Conservation (phyloP, 2,888 invertebrate species). For the Ophion obscuratus region DNA sequence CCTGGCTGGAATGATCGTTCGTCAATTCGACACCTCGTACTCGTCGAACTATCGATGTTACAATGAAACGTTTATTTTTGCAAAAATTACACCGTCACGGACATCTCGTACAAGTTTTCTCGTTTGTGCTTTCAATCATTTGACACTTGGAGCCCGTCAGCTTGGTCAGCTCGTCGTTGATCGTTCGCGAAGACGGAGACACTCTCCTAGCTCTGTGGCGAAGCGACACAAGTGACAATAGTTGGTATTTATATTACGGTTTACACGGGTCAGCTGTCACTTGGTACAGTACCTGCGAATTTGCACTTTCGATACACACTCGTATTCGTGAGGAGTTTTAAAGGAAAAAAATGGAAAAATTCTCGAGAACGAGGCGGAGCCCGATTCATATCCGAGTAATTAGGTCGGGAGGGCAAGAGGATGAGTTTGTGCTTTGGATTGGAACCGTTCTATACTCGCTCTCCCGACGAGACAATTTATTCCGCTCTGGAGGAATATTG, state of each 20-base stretch:
- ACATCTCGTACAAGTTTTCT: no score
- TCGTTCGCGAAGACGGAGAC: not conserved
- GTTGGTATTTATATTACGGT: constrained; percentile 45
- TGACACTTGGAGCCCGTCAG: no score
- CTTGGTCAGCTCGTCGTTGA: not conserved
- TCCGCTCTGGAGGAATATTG: not conserved
- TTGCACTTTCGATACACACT: constrained; percentile 5
- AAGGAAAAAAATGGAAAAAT: not conserved
- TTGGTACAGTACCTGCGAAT: not conserved
- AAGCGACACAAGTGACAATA: constrained; percentile 57
- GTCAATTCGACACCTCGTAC: no score
- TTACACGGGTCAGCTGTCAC: constrained; percentile 58
- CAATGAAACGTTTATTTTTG: no score
- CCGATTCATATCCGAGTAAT: constrained; percentile 25
- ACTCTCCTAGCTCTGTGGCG: not conserved
- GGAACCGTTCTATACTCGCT: constrained; percentile 21
- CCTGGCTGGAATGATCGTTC: no score
- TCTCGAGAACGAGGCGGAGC: constrained; percentile 4
- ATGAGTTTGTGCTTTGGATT: not conserved
- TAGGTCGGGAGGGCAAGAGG: not conserved
- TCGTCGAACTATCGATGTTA: no score
- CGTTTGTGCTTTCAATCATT: no score
- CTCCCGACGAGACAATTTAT: not conserved
- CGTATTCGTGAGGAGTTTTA: not conserved
- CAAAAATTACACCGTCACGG: no score